Conservation (phyloP, 2,113 vertebrate genomes). For the Ramphastos sulfuratus region DNA sequence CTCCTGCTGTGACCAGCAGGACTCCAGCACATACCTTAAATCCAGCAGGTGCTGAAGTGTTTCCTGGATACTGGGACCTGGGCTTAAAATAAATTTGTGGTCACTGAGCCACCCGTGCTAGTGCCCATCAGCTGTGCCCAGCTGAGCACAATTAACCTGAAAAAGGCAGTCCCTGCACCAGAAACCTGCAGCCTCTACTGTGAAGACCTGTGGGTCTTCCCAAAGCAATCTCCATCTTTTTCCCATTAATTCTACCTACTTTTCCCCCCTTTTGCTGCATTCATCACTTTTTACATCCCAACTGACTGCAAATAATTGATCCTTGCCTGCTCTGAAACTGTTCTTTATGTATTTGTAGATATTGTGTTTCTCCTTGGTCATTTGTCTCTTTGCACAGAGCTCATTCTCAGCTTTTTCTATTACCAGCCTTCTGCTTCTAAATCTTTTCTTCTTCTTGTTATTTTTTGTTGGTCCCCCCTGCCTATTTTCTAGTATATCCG, state of each 20-base stretch:
- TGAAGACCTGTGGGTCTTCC: not conserved
- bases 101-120: fast-evolving
- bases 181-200: not conserved
- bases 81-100: not conserved
- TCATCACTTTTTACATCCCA: conserved; percentile 20
- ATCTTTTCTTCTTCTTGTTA: not conserved
- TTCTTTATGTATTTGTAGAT: conserved; percentile 10
- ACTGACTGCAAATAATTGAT: conserved; percentile 21
- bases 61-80: not conserved
- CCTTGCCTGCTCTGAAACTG: not conserved
- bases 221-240: not conserved
- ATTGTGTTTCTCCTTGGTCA: not conserved
- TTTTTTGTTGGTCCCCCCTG: not conserved
- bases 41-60: not conserved
- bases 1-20: not conserved
- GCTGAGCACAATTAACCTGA: fast-evolving
- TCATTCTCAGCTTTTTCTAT: conserved; percentile 9
- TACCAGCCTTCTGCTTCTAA: not conserved
- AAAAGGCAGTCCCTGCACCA: not conserved
- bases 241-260: not conserved
- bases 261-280: not conserved
- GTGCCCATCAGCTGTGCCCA: not conserved
- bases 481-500: not conserved
- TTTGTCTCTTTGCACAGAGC: not conserved
- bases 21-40: not conserved